Evolutionary conservation across 2,113 vertebrate species (phyloP).

Genomic region (Bucco capensis): DNA sequence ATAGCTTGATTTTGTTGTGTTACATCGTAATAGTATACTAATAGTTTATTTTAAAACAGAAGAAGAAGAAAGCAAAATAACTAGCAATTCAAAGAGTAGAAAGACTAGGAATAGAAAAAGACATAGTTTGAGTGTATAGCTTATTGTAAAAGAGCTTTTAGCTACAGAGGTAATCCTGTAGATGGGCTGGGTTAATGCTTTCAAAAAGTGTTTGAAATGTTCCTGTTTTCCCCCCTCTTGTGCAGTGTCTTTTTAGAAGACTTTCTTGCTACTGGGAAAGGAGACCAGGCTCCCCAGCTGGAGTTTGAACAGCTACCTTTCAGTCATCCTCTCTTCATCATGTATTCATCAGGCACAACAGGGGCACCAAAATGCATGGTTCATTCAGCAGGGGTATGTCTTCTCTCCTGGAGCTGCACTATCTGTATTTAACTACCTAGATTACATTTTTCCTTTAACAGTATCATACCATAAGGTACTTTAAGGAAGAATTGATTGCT

Average conservation of each 20-base stretch:
- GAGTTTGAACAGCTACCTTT: conserved; percentile 98
- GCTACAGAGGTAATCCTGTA: not conserved
- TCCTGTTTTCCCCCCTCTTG: not conserved
- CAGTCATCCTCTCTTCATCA: conserved; percentile 91
- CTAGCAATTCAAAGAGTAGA: not conserved
- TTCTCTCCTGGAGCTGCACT: not conserved
- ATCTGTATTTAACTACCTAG: not conserved
- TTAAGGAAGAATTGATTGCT: not conserved
- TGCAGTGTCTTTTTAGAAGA: conserved; percentile 89
- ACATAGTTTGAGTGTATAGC: too few relatives aligned
- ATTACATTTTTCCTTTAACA: not conserved
- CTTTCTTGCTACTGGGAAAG: conserved; percentile 81
- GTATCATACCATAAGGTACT: not conserved
- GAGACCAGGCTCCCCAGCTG: conserved; percentile 87
- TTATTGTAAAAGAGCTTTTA: not conserved
- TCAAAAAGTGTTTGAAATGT: not conserved
- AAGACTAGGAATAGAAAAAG: not conserved
- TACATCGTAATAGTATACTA: not conserved
- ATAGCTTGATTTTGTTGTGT: not conserved
- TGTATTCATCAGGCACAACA: conserved; percentile 96
- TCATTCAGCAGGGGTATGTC: conserved; percentile 92
- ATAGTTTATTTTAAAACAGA: not conserved
- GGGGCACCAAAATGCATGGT: conserved; percentile 98
- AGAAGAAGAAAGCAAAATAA: not conserved
- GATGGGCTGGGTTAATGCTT: not conserved